phyloP scores from a whole-genome alignment of 2,888 invertebrate species.

The Cabera pusaria region DNA sequence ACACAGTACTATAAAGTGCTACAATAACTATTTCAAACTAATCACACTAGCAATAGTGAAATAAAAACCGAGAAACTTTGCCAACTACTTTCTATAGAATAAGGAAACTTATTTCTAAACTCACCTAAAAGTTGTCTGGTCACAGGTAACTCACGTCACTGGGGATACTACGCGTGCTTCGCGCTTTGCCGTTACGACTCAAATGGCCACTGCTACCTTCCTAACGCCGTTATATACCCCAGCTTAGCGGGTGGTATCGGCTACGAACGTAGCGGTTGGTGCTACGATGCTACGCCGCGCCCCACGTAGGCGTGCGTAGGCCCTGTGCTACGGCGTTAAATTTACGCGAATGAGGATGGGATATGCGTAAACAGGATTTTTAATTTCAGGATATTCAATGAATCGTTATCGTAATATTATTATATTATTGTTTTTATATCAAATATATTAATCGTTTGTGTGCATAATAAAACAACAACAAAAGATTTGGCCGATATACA shows the following conservation, averaged over 20 bases:
- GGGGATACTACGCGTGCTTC: constrained; percentile 48
- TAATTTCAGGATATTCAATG: no score
- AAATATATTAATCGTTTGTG: no score
- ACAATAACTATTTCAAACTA: no score
- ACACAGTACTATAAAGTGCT: no score
- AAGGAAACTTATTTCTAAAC: constrained; percentile 34
- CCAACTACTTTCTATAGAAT: no score
- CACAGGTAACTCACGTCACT: constrained; percentile 42
- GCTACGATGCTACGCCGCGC: constrained; percentile 67
- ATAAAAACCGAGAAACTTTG: no score
- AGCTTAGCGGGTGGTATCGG: constrained; percentile 5
- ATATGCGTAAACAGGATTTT: constrained; percentile 6
- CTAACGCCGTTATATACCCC: constrained; percentile 56
- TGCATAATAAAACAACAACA: no score
- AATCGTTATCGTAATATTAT: no score
- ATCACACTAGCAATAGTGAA: no score
- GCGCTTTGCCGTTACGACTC: constrained; percentile 54
- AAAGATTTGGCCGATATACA: no score
- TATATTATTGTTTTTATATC: no score
- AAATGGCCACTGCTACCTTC: constrained; percentile 55
- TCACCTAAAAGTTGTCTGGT: constrained; percentile 56
- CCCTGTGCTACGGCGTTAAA: constrained; percentile 11
- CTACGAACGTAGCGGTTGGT: constrained; percentile 40
- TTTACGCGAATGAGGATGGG: constrained; percentile 2
- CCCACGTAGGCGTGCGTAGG: constrained; percentile 77